Evolutionary conservation across 2,113 vertebrate species (phyloP), one percentile per base, ranked within the genome.

Genomic region (Merops nubicus): DNA sequence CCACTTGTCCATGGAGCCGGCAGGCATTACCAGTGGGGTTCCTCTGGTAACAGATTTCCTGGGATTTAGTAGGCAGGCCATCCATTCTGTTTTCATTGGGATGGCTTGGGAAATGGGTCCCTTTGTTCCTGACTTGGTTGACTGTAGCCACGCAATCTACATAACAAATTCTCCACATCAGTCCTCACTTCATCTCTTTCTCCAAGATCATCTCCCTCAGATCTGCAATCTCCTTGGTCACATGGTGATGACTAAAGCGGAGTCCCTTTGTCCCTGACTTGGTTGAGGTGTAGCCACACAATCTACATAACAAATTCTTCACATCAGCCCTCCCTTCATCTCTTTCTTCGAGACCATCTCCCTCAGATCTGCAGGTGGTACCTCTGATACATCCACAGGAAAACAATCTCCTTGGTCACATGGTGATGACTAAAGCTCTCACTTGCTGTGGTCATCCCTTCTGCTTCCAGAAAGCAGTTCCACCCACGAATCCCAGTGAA

Each of bases 401-500:
- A 68, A 72, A 36, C 18, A 45, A 19, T 68, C 33, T 89, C 20
- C 31, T 67, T 72, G 22, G 36, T 88, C 79, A 68, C 20, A 16
- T 48, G 38, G 19, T 50, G 26, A 56, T 38, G 18, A 56, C 42
- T 64, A 63, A 86, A 69, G 12, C 29, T 72, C 36, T 75, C 23
- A 11, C 26, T 79, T 67, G 40, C 62, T 11, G 0, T 15, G 16
- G 4, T 76, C 26, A n/a, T 22, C 22, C 14, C 25, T 80, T 75
- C n/a, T 87, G 47, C 36, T 87, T 90, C 82, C 57, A 59, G 43
- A 59, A 80, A 33, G 26, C 43, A 38, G 20, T 72, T 34, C 13
- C 34, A 43, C 10, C 13, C 4, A 9, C 0, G 11, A 85, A 67
- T 9, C 5, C 5, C 51, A 28, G 12, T 1, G 5, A 69, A 18